Percentiles rank a stretch among this genome's conserved stretches.
phyloP scores from a whole-genome alignment of 2,113 vertebrate species.

The Solea solea region DNA sequence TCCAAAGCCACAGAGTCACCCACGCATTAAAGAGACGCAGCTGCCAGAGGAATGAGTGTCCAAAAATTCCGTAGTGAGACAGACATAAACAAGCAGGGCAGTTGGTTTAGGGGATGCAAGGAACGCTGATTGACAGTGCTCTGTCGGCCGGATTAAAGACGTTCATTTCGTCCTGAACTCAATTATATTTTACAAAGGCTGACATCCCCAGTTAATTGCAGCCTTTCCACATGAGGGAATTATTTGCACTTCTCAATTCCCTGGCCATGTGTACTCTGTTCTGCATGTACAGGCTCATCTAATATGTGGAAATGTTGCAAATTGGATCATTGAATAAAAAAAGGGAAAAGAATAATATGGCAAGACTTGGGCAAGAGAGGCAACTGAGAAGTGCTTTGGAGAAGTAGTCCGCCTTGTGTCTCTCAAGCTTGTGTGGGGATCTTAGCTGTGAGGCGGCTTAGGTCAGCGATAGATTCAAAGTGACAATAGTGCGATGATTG shows the following conservation, averaged over 20 bases:
- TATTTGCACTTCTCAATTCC: conserved; percentile 85
- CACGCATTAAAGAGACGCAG: conserved; percentile 68
- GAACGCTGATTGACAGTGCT: conserved; percentile 81
- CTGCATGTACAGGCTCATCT: conserved; percentile 75
- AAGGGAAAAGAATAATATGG: conserved; percentile 37
- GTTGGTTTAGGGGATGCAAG: conserved; percentile 73
- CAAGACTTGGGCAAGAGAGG: conserved; percentile 31
- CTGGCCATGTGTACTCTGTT: conserved; percentile 81
- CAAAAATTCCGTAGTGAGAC: conserved; percentile 61
- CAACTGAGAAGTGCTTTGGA: conserved; percentile 39
- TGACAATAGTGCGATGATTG: conserved; percentile 74
- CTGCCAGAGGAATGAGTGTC: conserved; percentile 73
- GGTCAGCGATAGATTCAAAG: conserved; percentile 65
- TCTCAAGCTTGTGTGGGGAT: conserved; percentile 69
- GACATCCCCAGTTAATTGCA: conserved; percentile 86
- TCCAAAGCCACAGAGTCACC: conserved; percentile 62
- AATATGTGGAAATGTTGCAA: conserved; percentile 79
- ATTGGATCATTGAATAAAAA: conserved; percentile 63
- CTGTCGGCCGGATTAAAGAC: conserved; percentile 83
- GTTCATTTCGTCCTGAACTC: conserved; percentile 84
- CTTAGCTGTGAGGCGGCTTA: conserved; percentile 59
- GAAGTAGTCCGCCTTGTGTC: conserved; percentile 39
- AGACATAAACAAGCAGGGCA: conserved; percentile 79
- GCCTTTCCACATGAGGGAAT: conserved; percentile 85
- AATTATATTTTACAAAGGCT: conserved; percentile 86